A percentile compares a stretch with the other conserved stretches of the same genome.
These are phyloP conservation scores for Dyspetes luteomarginatus DNA, from an alignment of 2,888 invertebrate genomes.

Conservation along the genomic window DNA sequence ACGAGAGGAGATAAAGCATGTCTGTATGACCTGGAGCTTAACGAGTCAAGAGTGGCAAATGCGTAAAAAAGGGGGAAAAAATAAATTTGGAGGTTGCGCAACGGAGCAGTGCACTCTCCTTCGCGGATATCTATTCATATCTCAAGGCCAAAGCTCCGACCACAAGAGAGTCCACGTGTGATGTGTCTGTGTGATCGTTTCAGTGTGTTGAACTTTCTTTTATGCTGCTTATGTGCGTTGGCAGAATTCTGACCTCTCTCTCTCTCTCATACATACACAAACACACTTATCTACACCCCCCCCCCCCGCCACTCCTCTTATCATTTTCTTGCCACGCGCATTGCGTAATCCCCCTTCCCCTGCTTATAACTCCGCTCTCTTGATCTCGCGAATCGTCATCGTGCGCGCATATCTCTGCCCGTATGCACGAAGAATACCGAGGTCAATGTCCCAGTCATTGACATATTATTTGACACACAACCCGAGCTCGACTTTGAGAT, in stretches of 20 bases:
- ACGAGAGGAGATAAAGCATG: neutral
- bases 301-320: neutral
- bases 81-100: conserved; percentile 74
- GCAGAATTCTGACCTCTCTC: conserved; percentile 17
- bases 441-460: conserved; percentile 57
- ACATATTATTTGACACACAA: conserved; percentile 37
- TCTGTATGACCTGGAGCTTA: neutral
- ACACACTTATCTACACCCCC: neutral
- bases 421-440: conserved; percentile 56
- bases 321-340: conserved; percentile 45
- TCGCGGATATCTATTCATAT: conserved; percentile 79
- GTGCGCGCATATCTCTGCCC: conserved; percentile 40
- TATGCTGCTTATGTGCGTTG: conserved; percentile 7
- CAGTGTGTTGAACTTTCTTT: conserved; percentile 17
- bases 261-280: neutral
- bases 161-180: conserved; percentile 56
- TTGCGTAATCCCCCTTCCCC: conserved; percentile 45
- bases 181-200: conserved; percentile 19
- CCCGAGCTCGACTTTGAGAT: no score
- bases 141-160: conserved; percentile 77
- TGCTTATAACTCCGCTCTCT: neutral
- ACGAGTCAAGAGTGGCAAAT: conserved; percentile 31
- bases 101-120: conserved; percentile 82
- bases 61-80: conserved; percentile 28
- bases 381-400: conserved; percentile 40